phyloP scores from a whole-genome alignment of 2,797 vertebrate genomes.

The Sebastes oblongus region DNA sequence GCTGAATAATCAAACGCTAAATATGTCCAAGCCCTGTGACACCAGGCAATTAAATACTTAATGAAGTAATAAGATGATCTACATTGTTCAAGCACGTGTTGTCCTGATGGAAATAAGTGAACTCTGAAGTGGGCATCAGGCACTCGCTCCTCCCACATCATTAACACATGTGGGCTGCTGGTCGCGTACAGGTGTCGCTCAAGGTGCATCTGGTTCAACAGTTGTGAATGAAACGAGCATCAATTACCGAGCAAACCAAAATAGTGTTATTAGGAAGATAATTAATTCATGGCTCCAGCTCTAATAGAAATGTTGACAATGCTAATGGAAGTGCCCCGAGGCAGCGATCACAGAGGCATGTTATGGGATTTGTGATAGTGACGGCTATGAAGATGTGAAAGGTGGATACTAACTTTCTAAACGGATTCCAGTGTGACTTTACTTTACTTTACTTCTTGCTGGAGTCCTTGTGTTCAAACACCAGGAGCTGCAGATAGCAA shows the following conservation, averaged over 20 bases:
- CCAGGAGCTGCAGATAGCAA: not conserved
- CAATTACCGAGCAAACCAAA: not conserved
- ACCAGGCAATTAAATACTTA: slow-evolving; percentile 46
- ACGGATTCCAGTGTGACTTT: not conserved
- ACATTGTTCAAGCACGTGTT: slow-evolving; percentile 25
- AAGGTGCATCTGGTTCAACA: not conserved
- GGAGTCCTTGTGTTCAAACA: slow-evolving; percentile 4
- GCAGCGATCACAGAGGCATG: not conserved
- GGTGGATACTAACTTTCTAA: not conserved
- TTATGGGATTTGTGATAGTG: not conserved
- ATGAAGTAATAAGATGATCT: slow-evolving; percentile 50
- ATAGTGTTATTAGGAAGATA: not conserved
- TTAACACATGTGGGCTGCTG: not conserved
- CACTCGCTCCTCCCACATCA: not conserved
- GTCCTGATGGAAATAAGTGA: slow-evolving; percentile 30
- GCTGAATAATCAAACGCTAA: slow-evolving; percentile 51
- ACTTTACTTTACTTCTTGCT: not conserved
- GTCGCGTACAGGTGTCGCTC: not conserved
- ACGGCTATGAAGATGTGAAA: not conserved
- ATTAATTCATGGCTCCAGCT: not conserved
- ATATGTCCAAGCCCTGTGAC: slow-evolving; percentile 44
- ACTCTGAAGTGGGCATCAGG: slow-evolving; percentile 6
- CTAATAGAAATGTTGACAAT: not conserved
- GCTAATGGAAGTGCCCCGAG: not conserved
- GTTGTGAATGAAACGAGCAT: not conserved